Conservation (phyloP, 2,888 invertebrate genomes). For the Eristalis arbustorum region DNA sequence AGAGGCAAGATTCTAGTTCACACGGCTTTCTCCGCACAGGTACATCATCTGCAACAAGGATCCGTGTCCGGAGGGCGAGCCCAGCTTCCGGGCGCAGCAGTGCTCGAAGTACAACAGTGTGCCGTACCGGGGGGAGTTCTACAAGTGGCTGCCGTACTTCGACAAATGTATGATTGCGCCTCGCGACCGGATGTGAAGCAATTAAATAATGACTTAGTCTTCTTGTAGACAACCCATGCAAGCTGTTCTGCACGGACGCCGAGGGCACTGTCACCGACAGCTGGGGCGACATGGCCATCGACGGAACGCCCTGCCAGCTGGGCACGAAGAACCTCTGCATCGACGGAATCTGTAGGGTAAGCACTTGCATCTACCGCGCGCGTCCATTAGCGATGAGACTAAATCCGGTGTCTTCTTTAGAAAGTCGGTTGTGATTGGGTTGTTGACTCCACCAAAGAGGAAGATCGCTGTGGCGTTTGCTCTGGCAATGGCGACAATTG, state of each 20-base stretch:
- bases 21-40: slow-evolving; percentile 75
- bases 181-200: neutral
- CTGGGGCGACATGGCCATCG: slow-evolving; percentile 87
- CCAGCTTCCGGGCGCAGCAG: slow-evolving; percentile 88
- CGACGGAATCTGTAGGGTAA: slow-evolving; percentile 86
- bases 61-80: slow-evolving; percentile 86
- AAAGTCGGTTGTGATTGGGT: slow-evolving; percentile 96
- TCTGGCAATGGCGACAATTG: slow-evolving; percentile 92
- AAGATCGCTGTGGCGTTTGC: slow-evolving; percentile 93
- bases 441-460: slow-evolving; percentile 88
- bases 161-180: slow-evolving; percentile 84
- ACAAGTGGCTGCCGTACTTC: slow-evolving; percentile 87
- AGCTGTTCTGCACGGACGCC: slow-evolving; percentile 89
- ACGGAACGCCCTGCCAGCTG: slow-evolving; percentile 92
- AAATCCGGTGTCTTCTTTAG: slow-evolving; percentile 82
- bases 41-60: slow-evolving; percentile 91
- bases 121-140: slow-evolving; percentile 85
- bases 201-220: neutral
- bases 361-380: slow-evolving; percentile 59
- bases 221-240: slow-evolving; percentile 87
- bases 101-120: slow-evolving; percentile 87
- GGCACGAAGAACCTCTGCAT: slow-evolving; percentile 93
- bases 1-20: slow-evolving; percentile 58
- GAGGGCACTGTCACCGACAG: slow-evolving; percentile 88
- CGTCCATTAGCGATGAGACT: neutral